A percentile compares a stretch with the other conserved stretches of the same genome.
Evolutionary conservation across 2,797 vertebrate genomes (phyloP).

Genomic region (Acanthis flammea): DNA sequence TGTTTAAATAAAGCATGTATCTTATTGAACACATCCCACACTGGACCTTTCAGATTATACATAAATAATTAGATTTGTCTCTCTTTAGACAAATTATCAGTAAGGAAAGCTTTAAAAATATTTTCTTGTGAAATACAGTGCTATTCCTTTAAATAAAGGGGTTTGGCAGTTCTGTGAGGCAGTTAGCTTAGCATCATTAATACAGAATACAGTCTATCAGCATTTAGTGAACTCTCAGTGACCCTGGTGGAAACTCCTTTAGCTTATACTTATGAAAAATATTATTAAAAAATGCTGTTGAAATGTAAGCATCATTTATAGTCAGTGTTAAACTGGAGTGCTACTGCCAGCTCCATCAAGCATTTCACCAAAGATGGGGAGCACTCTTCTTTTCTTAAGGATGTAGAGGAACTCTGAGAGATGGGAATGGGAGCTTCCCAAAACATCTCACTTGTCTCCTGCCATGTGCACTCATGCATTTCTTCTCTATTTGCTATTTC

Average conservation of each 20-base stretch:
- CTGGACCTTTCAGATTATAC: constrained; percentile 41
- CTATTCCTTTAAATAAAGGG: constrained; percentile 70
- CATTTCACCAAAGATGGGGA: constrained; percentile 27
- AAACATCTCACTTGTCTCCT: neutral
- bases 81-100: constrained; percentile 58
- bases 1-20: constrained; percentile 60
- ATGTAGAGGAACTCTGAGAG: neutral
- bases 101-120: constrained; percentile 64
- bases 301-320: constrained; percentile 54
- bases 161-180: constrained; percentile 51
- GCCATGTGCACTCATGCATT: rapidly evolving
- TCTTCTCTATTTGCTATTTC: neutral
- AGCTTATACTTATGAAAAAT: constrained; percentile 66
- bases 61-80: constrained; percentile 70
- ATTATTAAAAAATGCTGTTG: constrained; percentile 57
- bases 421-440: neutral
- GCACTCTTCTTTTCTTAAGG: neutral
- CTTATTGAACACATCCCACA: constrained; percentile 32
- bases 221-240: constrained; percentile 67
- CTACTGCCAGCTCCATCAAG: neutral
- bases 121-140: constrained; percentile 61
- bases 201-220: constrained; percentile 60
- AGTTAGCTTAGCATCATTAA: constrained; percentile 65
- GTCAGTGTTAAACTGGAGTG: constrained; percentile 14
- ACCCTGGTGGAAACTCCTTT: constrained; percentile 60